Percentiles rank a stretch among this genome's conserved stretches.
phyloP scores from a whole-genome alignment of 2,113 vertebrate genomes.

The Catharus minimus region DNA sequence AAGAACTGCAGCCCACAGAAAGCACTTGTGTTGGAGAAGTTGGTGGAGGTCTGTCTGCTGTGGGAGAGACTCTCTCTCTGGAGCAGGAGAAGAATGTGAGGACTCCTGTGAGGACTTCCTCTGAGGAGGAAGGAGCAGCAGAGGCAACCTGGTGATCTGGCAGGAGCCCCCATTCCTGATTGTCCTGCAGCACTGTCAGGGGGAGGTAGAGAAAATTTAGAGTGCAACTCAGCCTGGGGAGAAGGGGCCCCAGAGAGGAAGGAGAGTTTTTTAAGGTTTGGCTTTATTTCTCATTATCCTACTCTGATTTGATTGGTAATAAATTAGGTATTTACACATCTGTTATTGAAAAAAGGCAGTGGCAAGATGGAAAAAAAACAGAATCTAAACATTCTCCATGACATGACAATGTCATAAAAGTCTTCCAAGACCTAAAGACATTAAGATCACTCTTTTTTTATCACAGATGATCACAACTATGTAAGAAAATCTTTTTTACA shows the following conservation, averaged over 20 bases:
- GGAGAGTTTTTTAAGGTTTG: background rate
- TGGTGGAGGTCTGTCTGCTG: background rate
- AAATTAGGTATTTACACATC: background rate
- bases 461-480: background rate
- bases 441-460: background rate
- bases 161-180: background rate
- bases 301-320: background rate
- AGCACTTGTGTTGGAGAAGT: background rate
- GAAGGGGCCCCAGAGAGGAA: rapidly evolving
- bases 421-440: background rate
- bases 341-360: background rate
- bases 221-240: background rate
- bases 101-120: background rate
- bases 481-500: background rate
- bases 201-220: background rate
- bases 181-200: rapidly evolving
- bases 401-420: background rate
- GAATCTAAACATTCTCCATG: background rate
- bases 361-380: background rate
- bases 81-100: background rate
- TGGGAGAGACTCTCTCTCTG: background rate
- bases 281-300: background rate
- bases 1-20: background rate
- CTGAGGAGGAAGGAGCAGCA: background rate
- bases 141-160: background rate